Base-by-base conservation (phyloP, 2,888 invertebrate genomes). In the Biston betularia region DNA sequence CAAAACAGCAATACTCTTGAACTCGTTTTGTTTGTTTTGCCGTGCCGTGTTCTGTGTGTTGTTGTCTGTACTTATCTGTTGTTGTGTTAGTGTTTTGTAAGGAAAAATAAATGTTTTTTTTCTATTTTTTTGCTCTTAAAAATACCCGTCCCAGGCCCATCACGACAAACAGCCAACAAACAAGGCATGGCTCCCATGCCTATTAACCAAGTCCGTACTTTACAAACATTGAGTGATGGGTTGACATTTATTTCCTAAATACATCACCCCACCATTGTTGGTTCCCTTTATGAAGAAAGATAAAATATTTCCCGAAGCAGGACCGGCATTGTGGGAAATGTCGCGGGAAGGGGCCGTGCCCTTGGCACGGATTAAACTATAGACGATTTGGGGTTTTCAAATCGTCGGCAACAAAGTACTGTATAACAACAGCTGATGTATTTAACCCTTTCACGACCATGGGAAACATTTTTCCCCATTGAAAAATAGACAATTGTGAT, bases 181-280 rank as follows among this genome's bases (percentile, higher is more conserved):
- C 64, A 48, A 53, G 55, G 44, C 50, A 42, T 53, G 9, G 11
- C 50, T 62, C 56, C 9, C 34, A 38, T 53, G 49, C 50, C 64
- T 71, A 67, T 69, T 71, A 65, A 56, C 63, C 63, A 66, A 77
- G 78, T 80, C 79, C 72, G 68, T 81, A 81, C 79, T 82, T 79
- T 77, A 78, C 73, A 77, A 86, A 83, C 85, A 80, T 75, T 88
- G 87, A 89, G 81, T 87, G 91, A 92, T 92, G 89, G 84, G 79
- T 87, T 89, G 90, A 90, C 90, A 89, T 92, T 92, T 91, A 89
- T 91, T 91, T 89, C 84, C 84, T 87, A 89, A 90, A 92, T 88
- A 90, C 88, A 89, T 90, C 88, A 88, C 84, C 86, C 83, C 72
- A 75, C 86, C 83, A 89, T 90, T 89, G 90, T 90, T 86, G 86